Evolutionary conservation across 2,113 vertebrate genomes (phyloP).

Genomic region (Aphyosemion australe): DNA sequence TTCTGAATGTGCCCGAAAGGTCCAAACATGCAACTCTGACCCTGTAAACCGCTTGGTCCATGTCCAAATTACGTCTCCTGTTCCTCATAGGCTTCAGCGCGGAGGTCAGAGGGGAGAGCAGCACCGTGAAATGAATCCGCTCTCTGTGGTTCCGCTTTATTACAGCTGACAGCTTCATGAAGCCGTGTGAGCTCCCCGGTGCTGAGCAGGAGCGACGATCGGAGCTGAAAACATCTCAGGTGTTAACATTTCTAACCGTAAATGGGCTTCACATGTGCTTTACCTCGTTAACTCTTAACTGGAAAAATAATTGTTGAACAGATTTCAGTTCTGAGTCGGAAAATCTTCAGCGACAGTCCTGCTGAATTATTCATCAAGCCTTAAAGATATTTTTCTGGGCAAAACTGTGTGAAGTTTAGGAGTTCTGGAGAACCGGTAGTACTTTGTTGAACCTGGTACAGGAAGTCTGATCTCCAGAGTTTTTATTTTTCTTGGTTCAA

Average conservation of each 20-base stretch:
- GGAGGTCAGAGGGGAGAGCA: conserved; percentile 54
- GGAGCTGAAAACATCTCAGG: conserved; percentile 32
- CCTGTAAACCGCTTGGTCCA: conserved; percentile 48
- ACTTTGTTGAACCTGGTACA: not conserved
- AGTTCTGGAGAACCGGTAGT: conserved; percentile 2
- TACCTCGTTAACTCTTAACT: conserved; percentile 8
- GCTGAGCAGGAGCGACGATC: conserved; percentile 39
- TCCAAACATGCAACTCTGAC: conserved; percentile 53
- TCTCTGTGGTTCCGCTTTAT: conserved; percentile 57
- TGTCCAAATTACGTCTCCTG: conserved; percentile 56
- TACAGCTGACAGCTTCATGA: conserved; percentile 61
- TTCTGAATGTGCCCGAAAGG: conserved; percentile 67
- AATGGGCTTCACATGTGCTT: conserved; percentile 11
- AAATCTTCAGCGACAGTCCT: conserved; percentile 43
- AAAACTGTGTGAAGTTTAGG: conserved; percentile 5
- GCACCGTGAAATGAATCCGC: conserved; percentile 64
- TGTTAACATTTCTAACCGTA: conserved; percentile 37
- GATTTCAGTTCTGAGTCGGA: conserved; percentile 14
- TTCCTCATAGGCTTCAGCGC: conserved; percentile 47
- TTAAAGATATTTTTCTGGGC: not conserved
- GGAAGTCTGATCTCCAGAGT: conserved; percentile 22
- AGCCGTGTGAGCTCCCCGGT: conserved; percentile 23
- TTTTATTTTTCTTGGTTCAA: conserved; percentile 3
- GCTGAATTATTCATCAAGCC: conserved; percentile 43
- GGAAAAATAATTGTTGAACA: conserved; percentile 1